phyloP scores from a whole-genome alignment of 30 jellyfish, hydroid and myxozoan genomes.

The Aurelia coerulea region DNA sequence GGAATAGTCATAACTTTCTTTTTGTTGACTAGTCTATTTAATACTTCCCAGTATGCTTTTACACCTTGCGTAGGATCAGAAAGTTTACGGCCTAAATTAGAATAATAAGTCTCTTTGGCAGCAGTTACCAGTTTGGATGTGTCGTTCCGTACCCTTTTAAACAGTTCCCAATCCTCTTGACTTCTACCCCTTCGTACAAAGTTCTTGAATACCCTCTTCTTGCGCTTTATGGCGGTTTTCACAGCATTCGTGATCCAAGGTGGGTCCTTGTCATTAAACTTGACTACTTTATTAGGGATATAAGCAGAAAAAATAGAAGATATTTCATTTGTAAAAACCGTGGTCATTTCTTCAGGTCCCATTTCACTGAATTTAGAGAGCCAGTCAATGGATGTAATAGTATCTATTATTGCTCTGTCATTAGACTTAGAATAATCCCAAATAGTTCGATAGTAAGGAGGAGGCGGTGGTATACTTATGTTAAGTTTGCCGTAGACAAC shows the following conservation, averaged over 20 bases:
- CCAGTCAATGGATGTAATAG: slow-evolving; percentile 18
- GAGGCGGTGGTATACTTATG: slow-evolving; percentile 20
- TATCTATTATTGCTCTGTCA: slow-evolving; percentile 11
- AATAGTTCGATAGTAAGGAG: slow-evolving; percentile 30
- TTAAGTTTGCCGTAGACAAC: slow-evolving; percentile 39
- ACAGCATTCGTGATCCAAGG: slow-evolving; percentile 34
- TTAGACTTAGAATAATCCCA: slow-evolving; percentile 28
- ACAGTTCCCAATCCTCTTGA: slow-evolving; percentile 50
- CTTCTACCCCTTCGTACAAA: slow-evolving; percentile 5
- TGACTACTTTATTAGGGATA: slow-evolving; percentile 19
- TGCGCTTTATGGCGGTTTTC: slow-evolving; percentile 49
- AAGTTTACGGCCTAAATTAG: slow-evolving; percentile 35
- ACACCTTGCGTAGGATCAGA: slow-evolving; percentile 52
- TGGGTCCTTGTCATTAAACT: slow-evolving; percentile 26
- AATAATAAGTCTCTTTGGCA: slow-evolving; percentile 37
- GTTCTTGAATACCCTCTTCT: slow-evolving; percentile 21
- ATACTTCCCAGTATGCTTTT: slow-evolving; percentile 49
- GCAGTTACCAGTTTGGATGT: slow-evolving; percentile 18
- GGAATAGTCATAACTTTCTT: slow-evolving; percentile 7
- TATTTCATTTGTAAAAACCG: not conserved
- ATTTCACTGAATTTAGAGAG: slow-evolving; percentile 14
- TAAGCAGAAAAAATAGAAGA: slow-evolving; percentile 1
- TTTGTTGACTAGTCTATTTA: slow-evolving; percentile 36
- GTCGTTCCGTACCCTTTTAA: slow-evolving; percentile 23
- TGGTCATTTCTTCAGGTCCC: slow-evolving; percentile 25